Base-by-base conservation (phyloP, 2,797 vertebrate genomes). In the Galaxias olidus region DNA sequence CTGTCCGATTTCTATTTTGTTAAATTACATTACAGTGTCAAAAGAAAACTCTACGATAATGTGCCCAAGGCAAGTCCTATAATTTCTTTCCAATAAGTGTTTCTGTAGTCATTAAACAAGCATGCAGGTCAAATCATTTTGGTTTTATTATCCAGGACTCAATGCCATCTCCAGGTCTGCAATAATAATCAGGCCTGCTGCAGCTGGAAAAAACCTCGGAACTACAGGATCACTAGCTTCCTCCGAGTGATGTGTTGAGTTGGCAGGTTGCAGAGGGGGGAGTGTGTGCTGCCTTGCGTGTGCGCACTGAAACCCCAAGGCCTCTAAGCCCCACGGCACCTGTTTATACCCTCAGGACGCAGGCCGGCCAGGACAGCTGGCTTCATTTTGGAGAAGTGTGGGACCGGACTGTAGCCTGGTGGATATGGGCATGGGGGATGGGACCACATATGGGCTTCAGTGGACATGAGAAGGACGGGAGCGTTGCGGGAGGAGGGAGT, bases 291-390 rank as follows among this genome's bases (percentile, higher is more conserved):
- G 84, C 83, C 79, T 74, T 87, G 86, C 85, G 81, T 84, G 30
- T 30, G 30, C 30, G 30, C 30, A 30, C 6, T 30, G 76, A 83
- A 80, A 83, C 79, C 71, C 76, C 73, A 60, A 84, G 76, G 74
- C 77, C 83, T 76, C 30, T 44, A 11, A 71, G 68, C 71, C 68
- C 82, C 83, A 71, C 73, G 69, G 80, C 90, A 91, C 90, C 90
- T 92, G 91, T 91, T 91, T 84, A 82, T 69, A 59, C 81, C 89
- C 85, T 84, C 62, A 14, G 84, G 85, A 87, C 85, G 81, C 75
- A 71, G 67, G 81, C 76, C 65, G 70, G 78, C 83, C 79, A 76
- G 80, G 89, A 90, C 91, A 91, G 90, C 91, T 92, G 90, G 84
- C 87, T 87, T 80, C 84, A 81, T 85, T 86, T 83, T 61, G 86